A percentile compares a stretch with the other conserved stretches of the same genome.
These are phyloP conservation scores for Oasisia sp. DNA, from an alignment of 2,888 invertebrate species.

Conservation along the genomic window DNA sequence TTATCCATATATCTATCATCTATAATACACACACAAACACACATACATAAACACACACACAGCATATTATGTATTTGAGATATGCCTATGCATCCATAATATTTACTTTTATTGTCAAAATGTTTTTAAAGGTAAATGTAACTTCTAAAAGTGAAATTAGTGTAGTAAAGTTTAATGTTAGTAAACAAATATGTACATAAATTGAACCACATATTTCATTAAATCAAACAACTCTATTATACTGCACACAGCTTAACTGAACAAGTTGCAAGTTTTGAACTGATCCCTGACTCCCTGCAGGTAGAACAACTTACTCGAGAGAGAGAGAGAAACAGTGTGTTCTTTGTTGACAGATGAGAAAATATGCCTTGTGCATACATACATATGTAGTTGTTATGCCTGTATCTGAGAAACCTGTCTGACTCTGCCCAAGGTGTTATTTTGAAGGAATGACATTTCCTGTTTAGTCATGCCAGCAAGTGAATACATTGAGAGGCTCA, in stretches of 20 bases:
- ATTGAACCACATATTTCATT: neutral
- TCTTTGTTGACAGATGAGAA: neutral
- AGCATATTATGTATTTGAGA: too few relatives aligned
- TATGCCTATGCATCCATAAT: neutral
- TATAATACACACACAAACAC: too few relatives aligned
- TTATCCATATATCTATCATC: too few relatives aligned
- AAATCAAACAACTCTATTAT: neutral
- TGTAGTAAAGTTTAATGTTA: too few relatives aligned
- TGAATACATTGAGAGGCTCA: too few relatives aligned
- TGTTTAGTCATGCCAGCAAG: neutral
- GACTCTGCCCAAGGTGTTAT: neutral
- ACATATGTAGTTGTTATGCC: neutral
- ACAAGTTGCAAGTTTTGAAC: neutral
- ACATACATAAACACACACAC: too few relatives aligned
- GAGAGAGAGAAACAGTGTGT: neutral
- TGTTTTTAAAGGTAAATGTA: neutral
- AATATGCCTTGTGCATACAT: neutral
- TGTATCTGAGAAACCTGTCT: neutral
- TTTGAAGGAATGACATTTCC: neutral
- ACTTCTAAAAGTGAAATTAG: neutral
- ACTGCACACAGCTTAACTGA: neutral
- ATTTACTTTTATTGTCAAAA: neutral
- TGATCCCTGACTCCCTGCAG: neutral
- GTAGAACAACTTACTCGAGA: neutral
- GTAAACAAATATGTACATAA: neutral